Evolutionary conservation across 2,113 vertebrate species (phyloP).

Genomic region (Mustelus asterias): DNA sequence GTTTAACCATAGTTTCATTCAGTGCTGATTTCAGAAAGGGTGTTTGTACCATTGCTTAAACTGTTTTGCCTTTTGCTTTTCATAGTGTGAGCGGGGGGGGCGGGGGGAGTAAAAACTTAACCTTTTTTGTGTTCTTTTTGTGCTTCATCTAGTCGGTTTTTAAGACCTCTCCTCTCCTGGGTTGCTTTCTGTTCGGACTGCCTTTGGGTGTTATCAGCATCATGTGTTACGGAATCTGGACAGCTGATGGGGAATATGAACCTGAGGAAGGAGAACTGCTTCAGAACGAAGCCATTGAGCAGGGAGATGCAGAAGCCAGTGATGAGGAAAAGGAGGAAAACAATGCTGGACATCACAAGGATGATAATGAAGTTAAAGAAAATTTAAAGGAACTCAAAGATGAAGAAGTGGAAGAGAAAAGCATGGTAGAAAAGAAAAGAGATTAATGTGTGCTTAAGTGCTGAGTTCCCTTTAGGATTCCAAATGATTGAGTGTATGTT

Average conservation of each 20-base stretch:
- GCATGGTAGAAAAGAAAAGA: slow-evolving; percentile 59
- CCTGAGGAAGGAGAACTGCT: slow-evolving; percentile 62
- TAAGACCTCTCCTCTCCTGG: slow-evolving; percentile 87
- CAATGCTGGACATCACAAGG: slow-evolving; percentile 56
- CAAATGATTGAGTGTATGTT: not conserved
- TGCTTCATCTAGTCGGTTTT: slow-evolving; percentile 79
- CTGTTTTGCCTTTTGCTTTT: not conserved
- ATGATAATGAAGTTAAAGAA: slow-evolving; percentile 46
- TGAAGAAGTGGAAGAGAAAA: slow-evolving; percentile 56
- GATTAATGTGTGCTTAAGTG: slow-evolving; percentile 49
- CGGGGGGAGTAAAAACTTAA: not conserved
- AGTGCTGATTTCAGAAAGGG: not conserved
- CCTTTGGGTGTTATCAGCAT: slow-evolving; percentile 95
- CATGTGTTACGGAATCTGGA: slow-evolving; percentile 98
- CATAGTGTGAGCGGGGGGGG: no score
- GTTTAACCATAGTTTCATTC: not conserved
- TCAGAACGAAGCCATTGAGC: slow-evolving; percentile 59
- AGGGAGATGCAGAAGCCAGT: slow-evolving; percentile 38
- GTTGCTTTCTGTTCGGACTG: slow-evolving; percentile 94
- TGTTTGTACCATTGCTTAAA: not conserved
- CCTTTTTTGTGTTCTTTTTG: slow-evolving; percentile 21
- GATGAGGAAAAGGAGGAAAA: slow-evolving; percentile 52
- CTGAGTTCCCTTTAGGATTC: slow-evolving; percentile 10
- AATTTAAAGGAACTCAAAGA: slow-evolving; percentile 46
- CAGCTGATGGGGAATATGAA: slow-evolving; percentile 76